A percentile compares a stretch with the other conserved stretches of the same genome.
Evolutionary conservation across 2,888 invertebrate species (phyloP).

Genomic region (Mesorhabditis belari): DNA sequence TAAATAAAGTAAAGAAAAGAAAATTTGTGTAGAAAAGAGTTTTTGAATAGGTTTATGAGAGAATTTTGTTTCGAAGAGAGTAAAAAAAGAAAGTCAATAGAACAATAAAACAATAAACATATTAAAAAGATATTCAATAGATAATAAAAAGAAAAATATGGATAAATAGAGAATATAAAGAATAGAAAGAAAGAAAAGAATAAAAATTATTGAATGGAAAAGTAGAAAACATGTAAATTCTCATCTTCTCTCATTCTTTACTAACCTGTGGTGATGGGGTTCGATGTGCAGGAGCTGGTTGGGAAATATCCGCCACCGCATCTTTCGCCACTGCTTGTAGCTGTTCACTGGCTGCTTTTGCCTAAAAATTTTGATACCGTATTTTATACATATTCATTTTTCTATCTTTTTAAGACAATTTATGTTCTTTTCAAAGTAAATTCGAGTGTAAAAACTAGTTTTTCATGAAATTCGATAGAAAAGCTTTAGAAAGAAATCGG

Average conservation of each 20-base stretch:
- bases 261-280: neutral
- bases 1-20: too few relatives aligned
- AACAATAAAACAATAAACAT: too few relatives aligned
- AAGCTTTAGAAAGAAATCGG: too few relatives aligned
- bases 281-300: neutral
- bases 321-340: conserved; percentile 36
- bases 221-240: neutral
- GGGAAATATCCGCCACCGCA: conserved; percentile 13
- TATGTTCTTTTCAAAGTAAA: too few relatives aligned
- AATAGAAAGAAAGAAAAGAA: neutral
- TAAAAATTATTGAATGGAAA: neutral
- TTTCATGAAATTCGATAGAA: too few relatives aligned
- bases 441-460: too few relatives aligned
- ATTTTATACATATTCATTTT: neutral
- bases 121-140: too few relatives aligned
- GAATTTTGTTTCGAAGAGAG: too few relatives aligned
- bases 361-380: conserved; percentile 19
- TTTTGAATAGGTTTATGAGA: too few relatives aligned
- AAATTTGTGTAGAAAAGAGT: too few relatives aligned
- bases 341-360: conserved; percentile 46
- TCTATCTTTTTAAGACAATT: too few relatives aligned
- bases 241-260: neutral
- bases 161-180: neutral
- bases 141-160: neutral
- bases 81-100: too few relatives aligned